Percentiles rank a stretch among this genome's conserved stretches.
Conservation (phyloP, 2,113 vertebrate species). For the Mustelus asterias region DNA sequence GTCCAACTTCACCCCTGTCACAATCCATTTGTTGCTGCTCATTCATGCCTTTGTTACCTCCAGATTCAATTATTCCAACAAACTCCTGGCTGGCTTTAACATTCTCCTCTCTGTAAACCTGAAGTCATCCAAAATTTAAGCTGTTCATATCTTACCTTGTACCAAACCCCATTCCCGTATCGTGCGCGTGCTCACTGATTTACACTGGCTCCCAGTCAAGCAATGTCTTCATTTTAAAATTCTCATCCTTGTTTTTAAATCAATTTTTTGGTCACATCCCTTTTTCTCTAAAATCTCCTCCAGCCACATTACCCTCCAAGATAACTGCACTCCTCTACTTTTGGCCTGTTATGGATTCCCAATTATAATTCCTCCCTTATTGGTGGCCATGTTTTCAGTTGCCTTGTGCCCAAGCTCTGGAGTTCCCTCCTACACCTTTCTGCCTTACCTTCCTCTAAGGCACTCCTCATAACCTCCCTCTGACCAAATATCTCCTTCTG, state of each 20-base stretch:
- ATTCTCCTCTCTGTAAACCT: neutral
- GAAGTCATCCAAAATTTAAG: neutral
- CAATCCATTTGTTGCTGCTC: neutral
- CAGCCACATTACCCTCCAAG: neutral
- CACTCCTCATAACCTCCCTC: neutral
- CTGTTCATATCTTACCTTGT: neutral
- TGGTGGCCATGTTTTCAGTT: neutral
- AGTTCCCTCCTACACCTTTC: neutral
- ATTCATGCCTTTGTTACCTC: neutral
- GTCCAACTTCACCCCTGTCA: neutral
- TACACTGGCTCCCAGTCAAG: neutral
- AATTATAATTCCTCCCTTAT: neutral
- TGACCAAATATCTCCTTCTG: neutral
- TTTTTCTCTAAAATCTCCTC: neutral
- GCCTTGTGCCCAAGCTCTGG: neutral
- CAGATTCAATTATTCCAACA: neutral
- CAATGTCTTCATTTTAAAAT: neutral
- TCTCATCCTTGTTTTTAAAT: neutral
- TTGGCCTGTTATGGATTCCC: neutral
- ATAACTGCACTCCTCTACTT: no score
- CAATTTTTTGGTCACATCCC: no score
- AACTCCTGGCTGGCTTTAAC: neutral
- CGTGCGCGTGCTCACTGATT: neutral
- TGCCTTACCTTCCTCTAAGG: neutral
- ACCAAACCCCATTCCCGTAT: neutral